Conservation (phyloP, 1,140 invertebrate genomes). For the Diprion similis region DNA sequence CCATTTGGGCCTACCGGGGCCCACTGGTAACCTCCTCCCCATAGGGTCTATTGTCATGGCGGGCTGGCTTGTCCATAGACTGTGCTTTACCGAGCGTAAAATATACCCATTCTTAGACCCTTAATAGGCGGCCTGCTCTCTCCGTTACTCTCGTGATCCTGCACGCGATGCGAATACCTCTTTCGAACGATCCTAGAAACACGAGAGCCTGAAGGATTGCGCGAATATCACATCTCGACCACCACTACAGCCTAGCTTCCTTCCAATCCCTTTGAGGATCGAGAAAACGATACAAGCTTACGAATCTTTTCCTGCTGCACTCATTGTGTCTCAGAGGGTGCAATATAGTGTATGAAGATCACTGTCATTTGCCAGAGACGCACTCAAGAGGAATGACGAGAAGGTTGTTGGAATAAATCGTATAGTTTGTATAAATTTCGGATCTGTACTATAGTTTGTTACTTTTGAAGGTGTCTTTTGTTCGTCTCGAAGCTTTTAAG, state of each 20-base stretch:
- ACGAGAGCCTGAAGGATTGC: constrained; percentile 32
- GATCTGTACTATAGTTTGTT: no score
- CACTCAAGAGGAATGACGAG: no score
- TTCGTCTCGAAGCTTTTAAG: no score
- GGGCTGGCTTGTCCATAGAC: constrained; percentile 41
- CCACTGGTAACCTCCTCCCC: constrained; percentile 34
- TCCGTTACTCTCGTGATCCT: background rate
- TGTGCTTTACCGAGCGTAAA: constrained; percentile 58
- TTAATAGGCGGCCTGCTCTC: constrained; percentile 52
- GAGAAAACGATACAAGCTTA: constrained; percentile 23
- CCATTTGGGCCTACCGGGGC: background rate
- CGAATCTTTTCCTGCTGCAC: background rate
- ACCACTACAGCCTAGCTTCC: no score
- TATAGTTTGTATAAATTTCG: no score
- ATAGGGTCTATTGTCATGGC: constrained; percentile 38
- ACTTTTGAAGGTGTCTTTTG: no score
- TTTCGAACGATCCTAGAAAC: constrained; percentile 25
- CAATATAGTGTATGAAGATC: no score
- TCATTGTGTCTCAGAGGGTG: no score
- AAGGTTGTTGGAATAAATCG: no score
- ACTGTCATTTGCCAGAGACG: no score
- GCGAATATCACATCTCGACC: constrained; percentile 1
- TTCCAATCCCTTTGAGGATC: no score
- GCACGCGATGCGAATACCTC: constrained; percentile 13
- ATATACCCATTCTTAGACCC: constrained; percentile 53